These are phyloP conservation scores for Carcinoscorpius rotundicauda DNA, from an alignment of 1,140 invertebrate genomes.

Conservation along the genomic window DNA sequence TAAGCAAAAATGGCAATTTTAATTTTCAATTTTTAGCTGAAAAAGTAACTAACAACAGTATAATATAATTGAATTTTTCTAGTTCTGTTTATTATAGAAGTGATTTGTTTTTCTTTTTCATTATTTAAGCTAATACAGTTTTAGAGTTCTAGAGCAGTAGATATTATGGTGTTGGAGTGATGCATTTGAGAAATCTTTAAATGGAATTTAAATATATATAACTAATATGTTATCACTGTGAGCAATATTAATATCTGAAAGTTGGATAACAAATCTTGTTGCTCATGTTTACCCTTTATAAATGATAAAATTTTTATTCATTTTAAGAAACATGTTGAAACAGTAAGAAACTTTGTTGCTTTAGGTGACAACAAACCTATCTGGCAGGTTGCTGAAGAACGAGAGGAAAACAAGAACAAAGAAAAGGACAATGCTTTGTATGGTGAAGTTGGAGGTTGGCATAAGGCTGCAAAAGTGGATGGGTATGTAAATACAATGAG, in stretches of 20 bases:
- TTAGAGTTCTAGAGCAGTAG: too few relatives aligned
- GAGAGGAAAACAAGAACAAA: conserved; percentile 85
- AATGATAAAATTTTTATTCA: background rate
- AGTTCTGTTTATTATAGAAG: too few relatives aligned
- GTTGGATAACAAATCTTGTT: background rate
- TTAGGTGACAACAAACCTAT: conserved; percentile 86
- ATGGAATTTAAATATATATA: background rate
- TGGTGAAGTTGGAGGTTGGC: conserved; percentile 92
- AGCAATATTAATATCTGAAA: background rate
- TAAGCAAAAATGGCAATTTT: too few relatives aligned
- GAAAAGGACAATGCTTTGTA: conserved; percentile 77
- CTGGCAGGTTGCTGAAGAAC: conserved; percentile 97
- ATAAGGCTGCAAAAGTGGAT: conserved; percentile 53
- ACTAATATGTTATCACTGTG: background rate
- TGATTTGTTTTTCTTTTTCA: too few relatives aligned
- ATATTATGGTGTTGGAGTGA: too few relatives aligned
- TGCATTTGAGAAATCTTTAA: too few relatives aligned
- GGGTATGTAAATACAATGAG: background rate
- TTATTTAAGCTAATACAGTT: too few relatives aligned
- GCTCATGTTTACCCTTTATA: background rate
- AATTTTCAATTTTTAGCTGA: too few relatives aligned
- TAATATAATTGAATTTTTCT: too few relatives aligned
- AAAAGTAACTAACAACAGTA: too few relatives aligned
- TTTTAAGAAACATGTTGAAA: background rate
- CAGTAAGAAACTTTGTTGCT: background rate